phyloP scores from a whole-genome alignment of 2,797 vertebrate species.

The Hydrolagus colliei region DNA sequence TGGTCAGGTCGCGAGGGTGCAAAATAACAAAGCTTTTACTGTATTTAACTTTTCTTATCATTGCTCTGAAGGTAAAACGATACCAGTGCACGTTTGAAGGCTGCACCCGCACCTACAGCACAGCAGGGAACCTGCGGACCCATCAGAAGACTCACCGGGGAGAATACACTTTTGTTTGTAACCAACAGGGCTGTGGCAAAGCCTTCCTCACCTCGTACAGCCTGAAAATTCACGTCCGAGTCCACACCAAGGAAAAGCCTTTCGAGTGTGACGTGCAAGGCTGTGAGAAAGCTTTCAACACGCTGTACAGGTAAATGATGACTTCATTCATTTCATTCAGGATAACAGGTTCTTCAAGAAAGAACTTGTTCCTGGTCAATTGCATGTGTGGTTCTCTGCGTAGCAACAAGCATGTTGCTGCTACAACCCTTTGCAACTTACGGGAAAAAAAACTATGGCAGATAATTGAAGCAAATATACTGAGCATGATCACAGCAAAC shows the following conservation, averaged over 20 bases:
- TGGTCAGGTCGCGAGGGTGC: constrained; percentile 33
- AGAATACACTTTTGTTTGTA: constrained; percentile 96
- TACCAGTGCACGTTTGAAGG: constrained; percentile 98
- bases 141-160: constrained; percentile 96
- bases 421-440: too few species aligned
- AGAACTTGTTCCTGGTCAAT: too few species aligned
- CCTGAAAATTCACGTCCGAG: constrained; percentile 93
- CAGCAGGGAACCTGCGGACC: constrained; percentile 91
- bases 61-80: constrained; percentile 75
- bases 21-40: neutral
- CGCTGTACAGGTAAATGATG: constrained; percentile 74
- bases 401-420: too few species aligned
- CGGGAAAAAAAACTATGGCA: too few species aligned
- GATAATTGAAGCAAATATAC: too few species aligned
- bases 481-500: too few species aligned
- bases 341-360: too few species aligned
- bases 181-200: constrained; percentile 94
- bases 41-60: constrained; percentile 32
- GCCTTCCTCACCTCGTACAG: constrained; percentile 98
- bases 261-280: constrained; percentile 98
- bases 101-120: constrained; percentile 94
- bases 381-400: too few species aligned
- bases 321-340: too few species aligned
- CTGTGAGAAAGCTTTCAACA: constrained; percentile 96
- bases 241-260: constrained; percentile 97